phyloP scores from a whole-genome alignment of 2,113 vertebrate species.

The Accipiter virgatus region DNA sequence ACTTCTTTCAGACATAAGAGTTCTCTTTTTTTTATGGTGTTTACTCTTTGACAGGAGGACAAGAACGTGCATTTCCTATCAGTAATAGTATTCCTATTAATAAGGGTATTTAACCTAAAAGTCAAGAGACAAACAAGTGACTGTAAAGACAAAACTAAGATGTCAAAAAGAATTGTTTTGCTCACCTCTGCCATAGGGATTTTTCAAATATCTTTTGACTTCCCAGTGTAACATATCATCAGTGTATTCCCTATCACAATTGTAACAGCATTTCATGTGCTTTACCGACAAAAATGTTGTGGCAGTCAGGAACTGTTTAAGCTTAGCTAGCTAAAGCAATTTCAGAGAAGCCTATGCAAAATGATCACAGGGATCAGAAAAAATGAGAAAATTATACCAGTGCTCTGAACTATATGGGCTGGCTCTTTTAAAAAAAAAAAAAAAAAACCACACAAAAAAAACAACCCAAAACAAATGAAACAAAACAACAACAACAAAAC shows the following conservation, averaged over 20 bases:
- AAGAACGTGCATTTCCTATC: background rate
- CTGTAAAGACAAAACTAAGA: background rate
- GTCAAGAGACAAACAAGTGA: background rate
- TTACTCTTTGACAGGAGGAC: background rate
- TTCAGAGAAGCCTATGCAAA: background rate
- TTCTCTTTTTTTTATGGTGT: background rate
- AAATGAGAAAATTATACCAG: background rate
- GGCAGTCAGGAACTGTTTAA: background rate
- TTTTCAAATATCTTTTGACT: background rate
- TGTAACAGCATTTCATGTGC: background rate
- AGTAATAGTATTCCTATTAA: background rate
- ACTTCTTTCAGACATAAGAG: background rate
- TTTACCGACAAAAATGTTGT: background rate
- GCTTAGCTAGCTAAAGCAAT: background rate
- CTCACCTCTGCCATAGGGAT: background rate
- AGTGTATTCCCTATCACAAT: background rate
- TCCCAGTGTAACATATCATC: fast-evolving
- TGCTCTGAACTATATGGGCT: background rate
- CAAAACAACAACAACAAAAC: too few relatives aligned
- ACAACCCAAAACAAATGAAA: too few relatives aligned
- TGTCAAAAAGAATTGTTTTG: background rate
- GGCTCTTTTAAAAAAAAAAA: background rate
- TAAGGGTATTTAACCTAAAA: background rate
- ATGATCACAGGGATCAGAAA: background rate
- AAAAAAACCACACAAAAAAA: too few relatives aligned